Conservation (phyloP, 2,888 invertebrate genomes). For the Pharmacophagus antenor region DNA sequence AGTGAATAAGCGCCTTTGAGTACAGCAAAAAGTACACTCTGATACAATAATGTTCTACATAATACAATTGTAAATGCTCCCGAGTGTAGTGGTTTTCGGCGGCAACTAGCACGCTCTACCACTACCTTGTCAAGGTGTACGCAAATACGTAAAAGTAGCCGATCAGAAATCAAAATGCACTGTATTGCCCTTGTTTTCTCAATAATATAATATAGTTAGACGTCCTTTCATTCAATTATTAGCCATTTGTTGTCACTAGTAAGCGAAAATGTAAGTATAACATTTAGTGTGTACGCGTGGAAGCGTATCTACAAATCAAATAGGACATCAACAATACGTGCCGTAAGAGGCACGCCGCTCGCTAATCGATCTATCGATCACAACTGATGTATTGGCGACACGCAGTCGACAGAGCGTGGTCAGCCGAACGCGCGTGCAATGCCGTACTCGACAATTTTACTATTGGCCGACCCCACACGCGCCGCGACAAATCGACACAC, state of each 20-base stretch:
- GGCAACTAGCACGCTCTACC: constrained; percentile 57
- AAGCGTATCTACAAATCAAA: constrained; percentile 47
- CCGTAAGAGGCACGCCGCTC: constrained; percentile 17
- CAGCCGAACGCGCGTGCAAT: constrained; percentile 55
- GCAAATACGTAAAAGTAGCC: neutral
- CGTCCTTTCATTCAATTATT: neutral
- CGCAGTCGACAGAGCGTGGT: constrained; percentile 54
- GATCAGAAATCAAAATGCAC: no score
- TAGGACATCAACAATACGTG: constrained; percentile 49
- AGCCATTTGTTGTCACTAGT: constrained; percentile 8
- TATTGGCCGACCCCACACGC: constrained; percentile 63
- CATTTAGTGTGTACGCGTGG: constrained; percentile 3
- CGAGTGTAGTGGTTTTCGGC: constrained; percentile 51
- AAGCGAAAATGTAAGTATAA: constrained; percentile 2
- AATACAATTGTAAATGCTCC: no score
- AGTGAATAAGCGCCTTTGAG: constrained; percentile 63
- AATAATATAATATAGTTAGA: neutral
- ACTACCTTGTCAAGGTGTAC: constrained; percentile 32
- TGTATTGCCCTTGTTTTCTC: neutral
- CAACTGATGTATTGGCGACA: constrained; percentile 72
- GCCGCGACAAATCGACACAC: constrained; percentile 67
- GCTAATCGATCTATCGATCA: constrained; percentile 73
- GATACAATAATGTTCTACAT: constrained; percentile 70
- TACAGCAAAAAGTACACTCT: constrained; percentile 67
- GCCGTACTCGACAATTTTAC: constrained; percentile 56